Percentiles rank a stretch among this genome's conserved stretches.
Evolutionary conservation across 2,797 vertebrate species (phyloP).

Genomic region (Propithecus perrieri): DNA sequence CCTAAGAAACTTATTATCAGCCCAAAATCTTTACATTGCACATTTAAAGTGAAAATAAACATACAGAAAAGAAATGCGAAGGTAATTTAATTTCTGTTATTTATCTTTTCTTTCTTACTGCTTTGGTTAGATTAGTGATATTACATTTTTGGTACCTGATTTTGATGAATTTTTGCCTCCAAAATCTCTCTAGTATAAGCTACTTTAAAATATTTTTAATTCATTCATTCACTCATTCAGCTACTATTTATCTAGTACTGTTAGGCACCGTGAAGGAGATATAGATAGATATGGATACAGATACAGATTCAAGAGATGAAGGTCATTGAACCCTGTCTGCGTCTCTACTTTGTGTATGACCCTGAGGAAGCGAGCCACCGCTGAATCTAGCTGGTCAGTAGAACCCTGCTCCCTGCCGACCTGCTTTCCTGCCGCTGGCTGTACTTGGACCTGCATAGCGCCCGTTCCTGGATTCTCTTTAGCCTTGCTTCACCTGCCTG

Average conservation of each 20-base stretch:
- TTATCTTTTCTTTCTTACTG: neutral
- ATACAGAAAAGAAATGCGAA: neutral
- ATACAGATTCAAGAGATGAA: neutral
- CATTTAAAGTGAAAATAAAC: neutral
- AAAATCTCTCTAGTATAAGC: neutral
- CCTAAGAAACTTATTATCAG: neutral
- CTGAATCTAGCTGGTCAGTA: neutral
- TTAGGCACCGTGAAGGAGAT: neutral
- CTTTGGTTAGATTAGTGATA: neutral
- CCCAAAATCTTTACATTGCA: neutral
- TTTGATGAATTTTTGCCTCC: neutral
- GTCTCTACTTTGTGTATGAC: neutral
- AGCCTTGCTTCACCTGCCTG: conserved; percentile 61
- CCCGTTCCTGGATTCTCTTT: neutral
- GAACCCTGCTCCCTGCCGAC: neutral
- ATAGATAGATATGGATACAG: neutral
- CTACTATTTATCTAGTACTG: neutral
- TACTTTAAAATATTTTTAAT: neutral
- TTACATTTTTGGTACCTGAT: neutral
- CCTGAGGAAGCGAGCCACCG: neutral
- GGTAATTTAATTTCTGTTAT: neutral
- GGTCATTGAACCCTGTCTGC: neutral
- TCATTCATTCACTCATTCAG: neutral
- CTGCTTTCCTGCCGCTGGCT: neutral
- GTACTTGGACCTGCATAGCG: neutral